phyloP scores from a whole-genome alignment of 2,888 invertebrate species.

The Baccha elongata region DNA sequence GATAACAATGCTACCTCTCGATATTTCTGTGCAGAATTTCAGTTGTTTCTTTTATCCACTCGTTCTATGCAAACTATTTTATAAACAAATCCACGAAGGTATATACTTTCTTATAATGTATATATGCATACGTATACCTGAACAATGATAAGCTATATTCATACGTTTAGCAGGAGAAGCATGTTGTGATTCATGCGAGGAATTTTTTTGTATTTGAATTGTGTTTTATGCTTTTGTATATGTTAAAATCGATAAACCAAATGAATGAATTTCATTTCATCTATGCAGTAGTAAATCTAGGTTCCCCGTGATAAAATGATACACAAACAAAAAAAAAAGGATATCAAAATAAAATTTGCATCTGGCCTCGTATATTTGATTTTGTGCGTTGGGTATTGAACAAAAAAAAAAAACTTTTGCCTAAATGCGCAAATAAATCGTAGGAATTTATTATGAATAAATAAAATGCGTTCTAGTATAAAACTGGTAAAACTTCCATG shows the following conservation, averaged over 20 bases:
- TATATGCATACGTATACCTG: neutral
- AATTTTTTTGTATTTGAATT: neutral
- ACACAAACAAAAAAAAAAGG: neutral
- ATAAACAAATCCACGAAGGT: neutral
- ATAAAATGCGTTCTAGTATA: neutral
- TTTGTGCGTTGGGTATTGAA: neutral
- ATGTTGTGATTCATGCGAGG: constrained; percentile 6
- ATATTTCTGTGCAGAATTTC: constrained; percentile 23
- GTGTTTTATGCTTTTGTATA: neutral
- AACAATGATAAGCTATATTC: neutral
- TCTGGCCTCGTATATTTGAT: neutral
- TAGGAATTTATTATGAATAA: neutral
- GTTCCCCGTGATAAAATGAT: neutral
- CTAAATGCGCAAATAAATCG: neutral
- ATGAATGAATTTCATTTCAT: neutral
- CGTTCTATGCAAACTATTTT: neutral
- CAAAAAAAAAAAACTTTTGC: neutral
- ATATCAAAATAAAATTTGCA: neutral
- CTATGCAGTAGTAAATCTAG: neutral
- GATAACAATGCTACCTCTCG: constrained; percentile 21
- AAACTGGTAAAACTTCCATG: too few relatives aligned
- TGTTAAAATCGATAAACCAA: constrained; percentile 33
- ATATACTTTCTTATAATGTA: neutral
- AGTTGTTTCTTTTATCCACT: constrained; percentile 19
- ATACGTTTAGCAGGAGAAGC: too few relatives aligned